Evolutionary conservation across 2,888 invertebrate genomes (phyloP).

Genomic region (Antheraea yamamai): DNA sequence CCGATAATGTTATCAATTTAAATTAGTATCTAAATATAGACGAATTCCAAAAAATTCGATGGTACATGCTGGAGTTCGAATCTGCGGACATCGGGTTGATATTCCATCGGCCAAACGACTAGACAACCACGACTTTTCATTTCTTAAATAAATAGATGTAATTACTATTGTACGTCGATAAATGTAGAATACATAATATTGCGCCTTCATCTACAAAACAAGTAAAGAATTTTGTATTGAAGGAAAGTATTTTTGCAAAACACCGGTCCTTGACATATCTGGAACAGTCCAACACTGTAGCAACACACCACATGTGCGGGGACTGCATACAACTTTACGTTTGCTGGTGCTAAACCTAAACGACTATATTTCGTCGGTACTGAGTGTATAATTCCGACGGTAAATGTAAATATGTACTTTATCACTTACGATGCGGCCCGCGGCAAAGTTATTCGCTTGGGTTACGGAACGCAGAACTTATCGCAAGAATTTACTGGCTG

Average conservation of each 20-base stretch:
- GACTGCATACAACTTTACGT: conserved; percentile 3
- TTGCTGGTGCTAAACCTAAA: neutral
- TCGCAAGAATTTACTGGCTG: conserved; percentile 63
- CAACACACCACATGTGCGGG: conserved; percentile 35
- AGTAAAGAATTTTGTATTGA: conserved; percentile 30
- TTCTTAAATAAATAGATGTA: neutral
- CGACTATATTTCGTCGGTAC: neutral
- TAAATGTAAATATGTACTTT: conserved; percentile 37
- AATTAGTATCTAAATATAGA: too few relatives aligned
- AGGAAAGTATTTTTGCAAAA: conserved; percentile 68
- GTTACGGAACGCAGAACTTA: conserved; percentile 54
- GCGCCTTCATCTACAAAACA: conserved; percentile 16
- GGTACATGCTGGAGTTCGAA: too few relatives aligned
- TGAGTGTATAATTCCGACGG: conserved; percentile 9
- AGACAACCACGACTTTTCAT: too few relatives aligned
- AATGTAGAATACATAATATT: conserved; percentile 1
- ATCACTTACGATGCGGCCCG: conserved; percentile 64
- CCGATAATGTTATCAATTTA: too few relatives aligned
- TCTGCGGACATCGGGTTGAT: too few relatives aligned
- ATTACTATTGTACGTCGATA: neutral
- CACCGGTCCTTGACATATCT: conserved; percentile 74
- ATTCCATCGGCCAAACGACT: too few relatives aligned
- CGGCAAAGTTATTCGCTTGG: conserved; percentile 61
- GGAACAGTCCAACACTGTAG: conserved; percentile 59
- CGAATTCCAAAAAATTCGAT: too few relatives aligned